Evolutionary conservation across 2,888 invertebrate species (phyloP).

Genomic region (Caenorhabditis sinica): DNA sequence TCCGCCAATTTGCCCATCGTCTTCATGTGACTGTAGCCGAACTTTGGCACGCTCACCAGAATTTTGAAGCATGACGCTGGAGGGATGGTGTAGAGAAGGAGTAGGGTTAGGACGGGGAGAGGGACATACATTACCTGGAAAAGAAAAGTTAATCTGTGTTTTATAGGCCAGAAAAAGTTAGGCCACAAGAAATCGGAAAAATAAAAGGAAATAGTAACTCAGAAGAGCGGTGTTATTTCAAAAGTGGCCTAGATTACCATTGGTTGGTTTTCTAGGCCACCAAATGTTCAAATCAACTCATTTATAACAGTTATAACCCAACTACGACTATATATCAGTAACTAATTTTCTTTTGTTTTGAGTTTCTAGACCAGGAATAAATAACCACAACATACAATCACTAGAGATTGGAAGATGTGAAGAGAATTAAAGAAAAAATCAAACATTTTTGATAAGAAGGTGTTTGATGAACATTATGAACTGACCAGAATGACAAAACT

Average conservation of each 20-base stretch:
- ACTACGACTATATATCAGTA: too few relatives aligned
- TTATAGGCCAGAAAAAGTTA: not conserved
- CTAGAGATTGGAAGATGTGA: not conserved
- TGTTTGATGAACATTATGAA: not conserved
- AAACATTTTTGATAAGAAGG: not conserved
- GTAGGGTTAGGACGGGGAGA: conserved; percentile 25
- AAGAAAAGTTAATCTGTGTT: not conserved
- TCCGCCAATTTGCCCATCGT: conserved; percentile 67
- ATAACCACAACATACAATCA: not conserved
- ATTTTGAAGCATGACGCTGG: conserved; percentile 58
- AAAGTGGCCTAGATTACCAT: too few relatives aligned
- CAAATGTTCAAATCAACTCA: too few relatives aligned
- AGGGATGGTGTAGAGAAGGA: conserved; percentile 24
- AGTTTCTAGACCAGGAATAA: not conserved
- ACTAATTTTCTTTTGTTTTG: too few relatives aligned
- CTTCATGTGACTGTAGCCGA: conserved; percentile 69
- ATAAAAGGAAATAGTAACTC: too few relatives aligned
- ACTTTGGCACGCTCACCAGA: conserved; percentile 62
- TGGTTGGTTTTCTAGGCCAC: too few relatives aligned
- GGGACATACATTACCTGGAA: conserved; percentile 45
- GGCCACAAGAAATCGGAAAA: not conserved
- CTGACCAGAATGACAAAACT: not conserved
- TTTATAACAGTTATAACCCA: too few relatives aligned
- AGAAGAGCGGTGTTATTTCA: too few relatives aligned
- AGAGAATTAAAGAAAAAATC: not conserved